Evolutionary conservation across 1,140 invertebrate species (phyloP).

Genomic region (Epicauta chinensis): DNA sequence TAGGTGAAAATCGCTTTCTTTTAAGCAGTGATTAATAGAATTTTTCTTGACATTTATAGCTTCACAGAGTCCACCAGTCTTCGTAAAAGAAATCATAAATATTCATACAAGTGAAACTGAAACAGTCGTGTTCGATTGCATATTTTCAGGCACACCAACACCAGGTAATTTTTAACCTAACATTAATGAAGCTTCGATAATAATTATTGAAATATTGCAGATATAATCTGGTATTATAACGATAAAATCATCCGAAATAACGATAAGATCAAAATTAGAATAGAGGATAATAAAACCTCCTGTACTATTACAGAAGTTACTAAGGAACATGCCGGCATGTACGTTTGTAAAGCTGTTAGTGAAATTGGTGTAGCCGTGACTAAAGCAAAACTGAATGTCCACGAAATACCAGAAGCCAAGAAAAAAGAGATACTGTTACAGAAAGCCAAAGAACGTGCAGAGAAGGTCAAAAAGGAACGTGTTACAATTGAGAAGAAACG

Average conservation of each 20-base stretch:
- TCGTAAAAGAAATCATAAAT: constrained; percentile 74
- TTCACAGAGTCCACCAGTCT: constrained; percentile 69
- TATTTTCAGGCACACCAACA: constrained; percentile 73
- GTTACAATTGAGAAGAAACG: constrained; percentile 48
- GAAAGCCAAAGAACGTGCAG: constrained; percentile 50
- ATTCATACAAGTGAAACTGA: constrained; percentile 67
- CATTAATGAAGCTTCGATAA: not conserved
- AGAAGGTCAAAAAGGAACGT: constrained; percentile 49
- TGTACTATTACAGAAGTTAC: constrained; percentile 63
- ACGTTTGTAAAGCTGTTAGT: constrained; percentile 79
- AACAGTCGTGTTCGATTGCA: constrained; percentile 66
- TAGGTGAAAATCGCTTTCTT: not conserved
- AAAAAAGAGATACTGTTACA: constrained; percentile 40
- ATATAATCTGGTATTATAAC: constrained; percentile 86
- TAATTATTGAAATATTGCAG: constrained; percentile 44
- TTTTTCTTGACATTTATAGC: constrained; percentile 48
- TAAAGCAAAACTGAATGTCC: constrained; percentile 69
- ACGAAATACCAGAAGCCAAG: constrained; percentile 42
- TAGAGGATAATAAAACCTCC: constrained; percentile 66
- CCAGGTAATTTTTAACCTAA: constrained; percentile 57
- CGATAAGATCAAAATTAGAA: constrained; percentile 62
- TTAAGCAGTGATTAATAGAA: not conserved
- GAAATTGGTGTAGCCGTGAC: constrained; percentile 74
- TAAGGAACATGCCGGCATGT: constrained; percentile 71
- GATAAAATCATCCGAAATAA: constrained; percentile 70